Conservation (phyloP, 2,113 vertebrate species). For the Gobius niger region DNA sequence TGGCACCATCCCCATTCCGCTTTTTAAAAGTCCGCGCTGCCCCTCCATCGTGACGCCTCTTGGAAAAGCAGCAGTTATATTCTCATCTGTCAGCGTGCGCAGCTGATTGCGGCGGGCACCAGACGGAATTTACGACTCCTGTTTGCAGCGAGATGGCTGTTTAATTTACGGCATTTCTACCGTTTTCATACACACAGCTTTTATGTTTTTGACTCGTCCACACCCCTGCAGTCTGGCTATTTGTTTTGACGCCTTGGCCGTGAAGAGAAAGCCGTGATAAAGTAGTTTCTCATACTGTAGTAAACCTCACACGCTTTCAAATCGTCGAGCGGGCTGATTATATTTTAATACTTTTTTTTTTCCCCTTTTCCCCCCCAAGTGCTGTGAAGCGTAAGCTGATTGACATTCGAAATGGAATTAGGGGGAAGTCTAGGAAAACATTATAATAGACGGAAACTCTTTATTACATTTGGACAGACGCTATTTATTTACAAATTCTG, state of each 20-base stretch:
- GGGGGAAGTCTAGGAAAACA: slow-evolving; percentile 10
- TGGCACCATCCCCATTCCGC: slow-evolving; percentile 20
- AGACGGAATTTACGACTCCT: slow-evolving; percentile 4
- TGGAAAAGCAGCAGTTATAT: slow-evolving; percentile 16
- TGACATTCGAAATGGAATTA: background rate
- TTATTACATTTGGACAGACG: slow-evolving; percentile 4
- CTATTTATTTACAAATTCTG: slow-evolving; percentile 9
- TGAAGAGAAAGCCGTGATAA: background rate
- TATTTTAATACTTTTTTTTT: background rate
- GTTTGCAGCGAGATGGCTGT: background rate
- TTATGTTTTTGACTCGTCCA: background rate
- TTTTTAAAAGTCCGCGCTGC: slow-evolving; percentile 2
- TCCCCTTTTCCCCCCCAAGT: too few relatives aligned
- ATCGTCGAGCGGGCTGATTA: background rate
- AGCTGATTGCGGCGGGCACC: slow-evolving; percentile 8
- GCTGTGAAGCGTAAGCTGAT: background rate
- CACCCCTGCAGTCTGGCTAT: background rate
- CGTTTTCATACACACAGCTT: background rate
- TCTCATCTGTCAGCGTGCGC: slow-evolving; percentile 23
- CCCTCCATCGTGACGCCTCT: slow-evolving; percentile 9
- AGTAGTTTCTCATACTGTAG: background rate
- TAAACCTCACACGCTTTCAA: background rate
- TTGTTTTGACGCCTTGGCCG: background rate
- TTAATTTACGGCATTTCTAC: slow-evolving; percentile 14
- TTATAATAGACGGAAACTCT: slow-evolving; percentile 1